Base-by-base conservation (phyloP, 2,113 vertebrate genomes). In the Muntiacus muntjak region DNA sequence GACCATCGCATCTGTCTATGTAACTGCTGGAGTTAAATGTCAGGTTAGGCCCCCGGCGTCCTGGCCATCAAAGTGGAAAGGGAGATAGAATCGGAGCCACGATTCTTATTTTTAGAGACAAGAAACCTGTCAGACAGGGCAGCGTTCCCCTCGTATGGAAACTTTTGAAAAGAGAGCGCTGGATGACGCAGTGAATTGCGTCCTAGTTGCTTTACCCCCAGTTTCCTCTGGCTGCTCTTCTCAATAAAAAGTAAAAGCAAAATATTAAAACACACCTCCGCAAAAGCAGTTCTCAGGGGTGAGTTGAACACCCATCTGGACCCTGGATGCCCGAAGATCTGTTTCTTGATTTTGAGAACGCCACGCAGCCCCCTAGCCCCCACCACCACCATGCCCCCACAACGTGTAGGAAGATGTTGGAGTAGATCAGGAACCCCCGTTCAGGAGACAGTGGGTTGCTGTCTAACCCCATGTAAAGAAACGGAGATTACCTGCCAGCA, bases 401-500 rank as follows among this genome's bases (percentile, higher is more conserved):
- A 3, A 2, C 17, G 0, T 7, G 6, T 7, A 45, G 26, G 28
- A 3, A 7, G 11, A 0, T 33, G 25, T 3, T 45, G 14, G 45
- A 13, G 1, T 33, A 40, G 23, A 13, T 47, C 36, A 62, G 45
- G 64, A 74, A 28, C 13, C 64, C n/a, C 52, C 23, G 30, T 74
- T 95, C 3, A 28, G 47, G 78, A 84, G 58, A 28, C 36, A 40
- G 43, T 5, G 5, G 33, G 5, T 6, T 50, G 28, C 33, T n/a
- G 23, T 21, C 13, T 67, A 14, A 19, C 54, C n/a, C 43, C 60
- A 6, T 0, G 0, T 28, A 28, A 16, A 47, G 57, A 54, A 36
- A n/a, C 0, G 2, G 62, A 57, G 54, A 16, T 33, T 2, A 8
- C 1, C 8, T 1, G 19, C 6, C 43, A 21, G 13, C 13, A 1